Evolutionary conservation across 2,797 vertebrate species (phyloP).

Genomic region (Cynopterus sphinx): DNA sequence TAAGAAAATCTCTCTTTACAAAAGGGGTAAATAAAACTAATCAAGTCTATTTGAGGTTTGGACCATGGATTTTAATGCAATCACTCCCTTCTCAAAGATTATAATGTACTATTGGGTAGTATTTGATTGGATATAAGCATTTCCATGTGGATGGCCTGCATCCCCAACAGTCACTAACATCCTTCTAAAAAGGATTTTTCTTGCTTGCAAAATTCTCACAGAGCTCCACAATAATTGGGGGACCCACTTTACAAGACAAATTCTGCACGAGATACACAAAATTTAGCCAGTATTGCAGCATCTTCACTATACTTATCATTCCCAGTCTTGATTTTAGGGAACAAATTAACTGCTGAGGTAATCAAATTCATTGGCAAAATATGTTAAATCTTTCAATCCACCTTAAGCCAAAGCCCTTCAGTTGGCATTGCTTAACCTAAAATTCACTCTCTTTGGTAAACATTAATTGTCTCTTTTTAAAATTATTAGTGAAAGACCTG

Average conservation of each 20-base stretch:
- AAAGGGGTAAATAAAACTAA: no score
- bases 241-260: no score
- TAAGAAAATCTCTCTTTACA: no score
- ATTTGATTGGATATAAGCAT: not conserved
- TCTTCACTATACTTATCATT: not conserved
- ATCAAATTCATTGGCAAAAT: not conserved
- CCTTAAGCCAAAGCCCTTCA: not conserved
- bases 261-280: no score
- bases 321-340: not conserved
- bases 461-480: not conserved
- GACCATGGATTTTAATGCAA: not conserved
- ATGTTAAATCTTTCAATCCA: not conserved
- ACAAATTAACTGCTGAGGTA: not conserved
- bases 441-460: not conserved
- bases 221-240: no score
- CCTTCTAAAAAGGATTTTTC: no score
- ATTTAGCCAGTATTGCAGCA: not conserved
- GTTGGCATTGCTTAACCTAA: not conserved
- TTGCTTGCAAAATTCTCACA: no score
- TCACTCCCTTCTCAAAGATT: not conserved
- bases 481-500: not conserved
- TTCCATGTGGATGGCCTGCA: not conserved
- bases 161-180: not conserved
- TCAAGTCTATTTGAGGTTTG: not conserved
- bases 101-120: not conserved